A percentile compares a stretch with the other conserved stretches of the same genome.
phyloP scores from a whole-genome alignment of 1,140 invertebrate species.

The Cyclargus thomasi region DNA sequence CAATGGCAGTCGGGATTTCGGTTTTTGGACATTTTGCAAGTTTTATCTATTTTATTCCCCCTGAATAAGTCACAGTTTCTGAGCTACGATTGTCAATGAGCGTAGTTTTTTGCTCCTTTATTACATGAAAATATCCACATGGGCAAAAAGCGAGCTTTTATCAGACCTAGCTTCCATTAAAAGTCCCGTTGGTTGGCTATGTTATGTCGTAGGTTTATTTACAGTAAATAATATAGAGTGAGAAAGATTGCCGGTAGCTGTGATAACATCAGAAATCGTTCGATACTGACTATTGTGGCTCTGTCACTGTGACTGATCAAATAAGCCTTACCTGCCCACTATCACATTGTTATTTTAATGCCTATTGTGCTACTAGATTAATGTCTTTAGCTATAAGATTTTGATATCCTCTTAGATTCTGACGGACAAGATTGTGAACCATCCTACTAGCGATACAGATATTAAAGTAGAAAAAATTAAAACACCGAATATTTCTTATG shows the following conservation, averaged over 20 bases:
- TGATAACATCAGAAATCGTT: conserved; percentile 22
- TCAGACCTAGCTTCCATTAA: not conserved
- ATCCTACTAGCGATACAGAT: too few relatives aligned
- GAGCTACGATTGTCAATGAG: too few relatives aligned
- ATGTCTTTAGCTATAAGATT: conserved; percentile 29
- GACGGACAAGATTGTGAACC: not conserved
- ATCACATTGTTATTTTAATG: conserved; percentile 62
- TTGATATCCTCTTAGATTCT: not conserved
- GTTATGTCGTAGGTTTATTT: not conserved
- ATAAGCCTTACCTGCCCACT: conserved; percentile 63
- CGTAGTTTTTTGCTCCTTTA: too few relatives aligned
- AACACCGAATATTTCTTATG: too few relatives aligned
- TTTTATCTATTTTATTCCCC: too few relatives aligned
- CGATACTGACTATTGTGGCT: conserved; percentile 48
- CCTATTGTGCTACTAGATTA: conserved; percentile 64
- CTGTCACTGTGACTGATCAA: conserved; percentile 56
- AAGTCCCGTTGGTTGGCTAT: not conserved
- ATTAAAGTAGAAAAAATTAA: too few relatives aligned
- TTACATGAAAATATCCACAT: too few relatives aligned
- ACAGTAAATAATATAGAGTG: not conserved
- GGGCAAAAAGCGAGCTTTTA: too few relatives aligned
- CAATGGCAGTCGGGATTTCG: too few relatives aligned
- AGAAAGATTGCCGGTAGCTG: not conserved
- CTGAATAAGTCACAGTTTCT: too few relatives aligned
- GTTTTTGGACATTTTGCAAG: too few relatives aligned